These are phyloP conservation scores for Todiramphus saurophagus DNA, from an alignment of 2,113 vertebrate genomes.

Conservation along the genomic window DNA sequence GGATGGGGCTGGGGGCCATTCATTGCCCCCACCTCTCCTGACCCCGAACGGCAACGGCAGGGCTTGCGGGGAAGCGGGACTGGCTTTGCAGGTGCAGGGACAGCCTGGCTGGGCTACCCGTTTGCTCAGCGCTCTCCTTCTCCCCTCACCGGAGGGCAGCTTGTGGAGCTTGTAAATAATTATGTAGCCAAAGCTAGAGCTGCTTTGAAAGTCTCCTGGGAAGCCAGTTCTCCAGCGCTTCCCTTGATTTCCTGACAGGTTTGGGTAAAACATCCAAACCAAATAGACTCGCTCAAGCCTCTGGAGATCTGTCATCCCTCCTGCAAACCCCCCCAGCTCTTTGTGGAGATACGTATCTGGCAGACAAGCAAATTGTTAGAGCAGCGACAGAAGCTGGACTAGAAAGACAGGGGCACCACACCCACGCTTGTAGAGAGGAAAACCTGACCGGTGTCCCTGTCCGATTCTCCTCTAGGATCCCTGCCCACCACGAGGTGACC, in stretches of 20 bases:
- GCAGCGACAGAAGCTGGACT: not conserved
- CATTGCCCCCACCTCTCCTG: not conserved
- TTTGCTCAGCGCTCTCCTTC: not conserved
- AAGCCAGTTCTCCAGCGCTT: not conserved
- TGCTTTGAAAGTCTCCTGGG: not conserved
- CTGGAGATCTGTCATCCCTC: not conserved
- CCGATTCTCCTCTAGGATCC: slow-evolving; percentile 63
- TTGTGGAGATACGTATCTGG: not conserved
- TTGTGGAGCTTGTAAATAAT: not conserved
- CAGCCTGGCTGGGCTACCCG: not conserved
- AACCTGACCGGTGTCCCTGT: slow-evolving; percentile 40
- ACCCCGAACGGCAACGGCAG: not conserved
- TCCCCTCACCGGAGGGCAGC: not conserved
- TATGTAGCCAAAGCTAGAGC: not conserved
- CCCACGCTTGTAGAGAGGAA: not conserved
- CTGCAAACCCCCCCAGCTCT: not conserved
- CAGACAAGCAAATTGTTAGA: not conserved
- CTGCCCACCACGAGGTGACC: slow-evolving; percentile 42
- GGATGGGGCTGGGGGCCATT: not conserved
- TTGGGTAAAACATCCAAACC: not conserved
- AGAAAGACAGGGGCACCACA: not conserved
- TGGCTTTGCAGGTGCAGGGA: not conserved
- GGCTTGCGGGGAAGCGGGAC: not conserved
- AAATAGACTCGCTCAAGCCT: not conserved
- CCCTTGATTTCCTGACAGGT: slow-evolving; percentile 33